A percentile compares a stretch with the other conserved stretches of the same genome.
Evolutionary conservation across 1,140 invertebrate genomes (phyloP).

Genomic region (Helicoverpa armigera): DNA sequence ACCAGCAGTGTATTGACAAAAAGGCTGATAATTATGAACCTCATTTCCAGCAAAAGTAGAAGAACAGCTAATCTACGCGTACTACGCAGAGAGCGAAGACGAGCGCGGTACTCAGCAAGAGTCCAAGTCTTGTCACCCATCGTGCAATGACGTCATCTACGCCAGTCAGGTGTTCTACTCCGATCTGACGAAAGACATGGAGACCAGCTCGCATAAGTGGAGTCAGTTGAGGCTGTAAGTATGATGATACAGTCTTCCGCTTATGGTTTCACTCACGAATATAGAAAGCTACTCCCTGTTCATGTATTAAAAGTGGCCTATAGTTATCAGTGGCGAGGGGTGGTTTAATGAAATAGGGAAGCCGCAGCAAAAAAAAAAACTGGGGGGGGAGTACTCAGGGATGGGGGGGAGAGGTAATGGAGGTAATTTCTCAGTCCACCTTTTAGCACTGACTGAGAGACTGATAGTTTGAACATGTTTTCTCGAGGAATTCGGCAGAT

Average conservation of each 20-base stretch:
- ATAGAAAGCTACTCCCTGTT: too few relatives aligned
- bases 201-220: constrained; percentile 58
- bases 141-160: constrained; percentile 79
- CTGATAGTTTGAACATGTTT: too few relatives aligned
- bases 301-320: too few relatives aligned
- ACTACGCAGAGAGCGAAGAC: constrained; percentile 77
- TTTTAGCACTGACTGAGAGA: too few relatives aligned
- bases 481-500: too few relatives aligned
- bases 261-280: too few relatives aligned
- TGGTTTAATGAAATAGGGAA: too few relatives aligned
- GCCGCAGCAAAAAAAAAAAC: too few relatives aligned
- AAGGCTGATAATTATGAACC: not conserved
- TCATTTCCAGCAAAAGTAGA: constrained; percentile 65
- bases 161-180: constrained; percentile 80
- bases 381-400: too few relatives aligned
- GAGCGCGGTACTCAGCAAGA: constrained; percentile 56
- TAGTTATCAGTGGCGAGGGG: too few relatives aligned
- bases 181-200: constrained; percentile 67
- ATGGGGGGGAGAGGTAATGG: too few relatives aligned
- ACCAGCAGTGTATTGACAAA: not conserved
- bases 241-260: not conserved
- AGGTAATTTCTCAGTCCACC: too few relatives aligned
- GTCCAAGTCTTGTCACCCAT: constrained; percentile 74
- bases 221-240: constrained; percentile 61
- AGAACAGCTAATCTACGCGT: constrained; percentile 73